Evolutionary conservation across 2,888 invertebrate species (phyloP).

Genomic region (Coelopa pilipes): DNA sequence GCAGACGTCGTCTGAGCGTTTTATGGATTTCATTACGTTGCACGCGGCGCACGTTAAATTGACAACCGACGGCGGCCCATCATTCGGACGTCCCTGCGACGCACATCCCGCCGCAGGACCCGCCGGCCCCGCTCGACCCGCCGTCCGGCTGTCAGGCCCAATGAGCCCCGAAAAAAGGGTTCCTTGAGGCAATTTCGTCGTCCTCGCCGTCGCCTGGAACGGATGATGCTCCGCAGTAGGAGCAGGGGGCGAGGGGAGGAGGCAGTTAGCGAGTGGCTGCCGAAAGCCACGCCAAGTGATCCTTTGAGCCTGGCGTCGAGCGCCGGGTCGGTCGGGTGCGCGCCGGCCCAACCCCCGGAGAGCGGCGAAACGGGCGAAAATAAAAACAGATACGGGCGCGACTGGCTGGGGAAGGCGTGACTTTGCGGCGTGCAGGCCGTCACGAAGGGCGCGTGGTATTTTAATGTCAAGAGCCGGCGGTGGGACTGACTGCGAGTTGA

Average conservation of each 20-base stretch:
- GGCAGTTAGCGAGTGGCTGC: constrained; percentile 19
- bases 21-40: constrained; percentile 9
- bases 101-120: not conserved
- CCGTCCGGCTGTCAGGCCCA: not conserved
- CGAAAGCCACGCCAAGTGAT: constrained; percentile 9
- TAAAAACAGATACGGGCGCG: not conserved
- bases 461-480: constrained; percentile 12
- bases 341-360: no score
- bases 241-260: constrained; percentile 2
- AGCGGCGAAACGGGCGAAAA: not conserved
- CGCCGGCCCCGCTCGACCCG: not conserved
- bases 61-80: not conserved
- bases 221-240: no score
- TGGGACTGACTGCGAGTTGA: constrained; percentile 2
- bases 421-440: not conserved
- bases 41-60: constrained; percentile 4
- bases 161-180: constrained; percentile 27
- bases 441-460: not conserved
- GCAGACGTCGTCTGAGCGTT: constrained; percentile 3
- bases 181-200: constrained; percentile 20
- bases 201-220: no score
- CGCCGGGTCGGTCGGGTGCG: not conserved
- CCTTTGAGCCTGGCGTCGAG: constrained; percentile 18
- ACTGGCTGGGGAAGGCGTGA: not conserved
- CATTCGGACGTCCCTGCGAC: not conserved